These are phyloP conservation scores for Clarias laeviceps DNA, from an alignment of 2,797 vertebrate genomes.

Conservation along the genomic window DNA sequence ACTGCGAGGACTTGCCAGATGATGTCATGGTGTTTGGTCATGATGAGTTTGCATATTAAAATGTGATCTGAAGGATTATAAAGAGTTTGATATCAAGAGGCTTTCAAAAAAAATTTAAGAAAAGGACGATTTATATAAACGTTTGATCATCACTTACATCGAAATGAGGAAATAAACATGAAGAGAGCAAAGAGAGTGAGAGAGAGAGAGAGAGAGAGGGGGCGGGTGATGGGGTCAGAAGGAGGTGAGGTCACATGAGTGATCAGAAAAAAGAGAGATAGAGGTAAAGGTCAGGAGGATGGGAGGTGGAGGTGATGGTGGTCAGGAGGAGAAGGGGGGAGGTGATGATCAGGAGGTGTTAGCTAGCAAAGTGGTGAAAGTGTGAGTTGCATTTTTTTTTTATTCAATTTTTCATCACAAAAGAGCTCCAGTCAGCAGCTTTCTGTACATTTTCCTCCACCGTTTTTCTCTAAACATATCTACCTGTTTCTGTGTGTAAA, in stretches of 20 bases:
- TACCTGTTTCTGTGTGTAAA: no score
- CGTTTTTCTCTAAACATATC: neutral
- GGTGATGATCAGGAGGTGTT: neutral
- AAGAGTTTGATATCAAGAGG: neutral
- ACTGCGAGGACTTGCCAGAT: neutral
- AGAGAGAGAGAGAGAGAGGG: no score
- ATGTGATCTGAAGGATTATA: neutral
- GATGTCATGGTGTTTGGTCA: neutral
- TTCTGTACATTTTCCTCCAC: neutral
- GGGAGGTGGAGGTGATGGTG: neutral
- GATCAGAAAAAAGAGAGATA: neutral
- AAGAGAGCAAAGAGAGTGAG: no score
- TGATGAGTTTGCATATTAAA: neutral
- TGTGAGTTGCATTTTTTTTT: neutral
- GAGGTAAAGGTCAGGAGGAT: neutral
- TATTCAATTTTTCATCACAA: neutral
- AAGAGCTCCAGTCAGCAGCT: neutral
- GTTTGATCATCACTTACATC: no score
- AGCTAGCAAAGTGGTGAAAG: slow-evolving; percentile 1
- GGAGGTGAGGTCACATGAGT: neutral
- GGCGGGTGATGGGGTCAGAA: neutral
- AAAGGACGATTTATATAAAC: no score
- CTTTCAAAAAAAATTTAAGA: neutral
- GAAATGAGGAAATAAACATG: no score
- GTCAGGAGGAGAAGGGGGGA: neutral